Evolutionary conservation across 37 sponge, comb jelly and placozoan genomes (phyloP).

Genomic region (Hexactinellida sp.): DNA sequence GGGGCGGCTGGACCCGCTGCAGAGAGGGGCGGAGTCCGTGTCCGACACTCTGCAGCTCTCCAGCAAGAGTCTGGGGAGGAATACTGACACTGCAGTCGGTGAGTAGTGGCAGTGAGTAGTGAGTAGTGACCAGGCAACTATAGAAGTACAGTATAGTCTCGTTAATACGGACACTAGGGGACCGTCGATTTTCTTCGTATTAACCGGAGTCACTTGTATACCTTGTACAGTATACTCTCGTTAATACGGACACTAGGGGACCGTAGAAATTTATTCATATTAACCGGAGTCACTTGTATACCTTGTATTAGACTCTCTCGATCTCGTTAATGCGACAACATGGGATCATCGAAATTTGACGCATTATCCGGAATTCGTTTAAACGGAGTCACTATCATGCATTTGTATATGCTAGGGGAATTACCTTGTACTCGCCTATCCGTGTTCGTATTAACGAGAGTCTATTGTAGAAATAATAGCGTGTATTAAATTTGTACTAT

Average conservation of each 20-base stretch:
- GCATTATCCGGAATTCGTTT: no score
- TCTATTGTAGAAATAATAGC: neutral
- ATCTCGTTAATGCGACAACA: no score
- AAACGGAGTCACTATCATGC: no score
- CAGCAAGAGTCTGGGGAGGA: conserved; percentile 1
- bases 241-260: neutral
- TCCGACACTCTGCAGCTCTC: neutral
- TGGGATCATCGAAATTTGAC: no score
- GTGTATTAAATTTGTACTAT: no score
- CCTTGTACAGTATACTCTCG: neutral
- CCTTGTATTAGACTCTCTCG: no score
- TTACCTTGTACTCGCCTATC: no score
- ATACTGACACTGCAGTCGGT: neutral
- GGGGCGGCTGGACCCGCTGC: neutral
- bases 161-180: neutral
- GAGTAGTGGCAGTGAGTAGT: neutral
- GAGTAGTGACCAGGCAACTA: no score
- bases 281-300: no score
- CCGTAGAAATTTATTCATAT: neutral
- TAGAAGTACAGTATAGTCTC: neutral
- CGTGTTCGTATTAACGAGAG: neutral
- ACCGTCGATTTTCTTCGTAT: neutral
- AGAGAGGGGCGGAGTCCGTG: neutral
- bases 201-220: no score
- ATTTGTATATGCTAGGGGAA: no score